Conservation (phyloP, 2,797 vertebrate species). For the Dendrocincla tyrannina region DNA sequence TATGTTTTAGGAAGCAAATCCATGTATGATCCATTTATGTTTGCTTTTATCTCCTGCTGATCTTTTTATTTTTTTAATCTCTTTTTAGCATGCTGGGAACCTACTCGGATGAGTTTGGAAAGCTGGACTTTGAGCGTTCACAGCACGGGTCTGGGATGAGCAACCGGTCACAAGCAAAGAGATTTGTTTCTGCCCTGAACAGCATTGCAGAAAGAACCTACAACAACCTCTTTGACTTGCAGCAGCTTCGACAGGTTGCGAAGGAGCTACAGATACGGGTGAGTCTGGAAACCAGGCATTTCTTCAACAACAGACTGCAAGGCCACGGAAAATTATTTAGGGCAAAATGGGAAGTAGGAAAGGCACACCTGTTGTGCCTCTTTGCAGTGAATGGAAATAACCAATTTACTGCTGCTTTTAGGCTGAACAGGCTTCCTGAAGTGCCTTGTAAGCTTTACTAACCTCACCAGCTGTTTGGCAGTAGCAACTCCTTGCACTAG, state of each 20-base stretch:
- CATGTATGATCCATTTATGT: not conserved
- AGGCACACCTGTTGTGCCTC: not conserved
- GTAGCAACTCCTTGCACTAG: not conserved
- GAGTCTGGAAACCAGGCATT: not conserved
- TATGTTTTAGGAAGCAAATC: not conserved
- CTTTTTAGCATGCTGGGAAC: conserved; percentile 89
- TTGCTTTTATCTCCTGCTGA: not conserved
- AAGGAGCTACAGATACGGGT: conserved; percentile 87
- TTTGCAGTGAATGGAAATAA: not conserved
- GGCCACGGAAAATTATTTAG: not conserved
- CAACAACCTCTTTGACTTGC: conserved; percentile 88
- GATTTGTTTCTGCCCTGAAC: conserved; percentile 88
- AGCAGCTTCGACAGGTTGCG: conserved; percentile 85
- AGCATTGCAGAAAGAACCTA: conserved; percentile 86
- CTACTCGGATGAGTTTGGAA: conserved; percentile 93
- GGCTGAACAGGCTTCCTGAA: not conserved
- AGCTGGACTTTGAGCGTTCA: conserved; percentile 93
- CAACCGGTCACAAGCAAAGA: conserved; percentile 88
- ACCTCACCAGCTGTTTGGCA: not conserved
- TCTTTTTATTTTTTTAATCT: not conserved
- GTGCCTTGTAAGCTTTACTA: not conserved
- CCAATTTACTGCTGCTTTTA: not conserved
- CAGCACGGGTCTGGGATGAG: conserved; percentile 97
- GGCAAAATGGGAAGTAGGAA: not conserved
- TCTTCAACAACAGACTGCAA: not conserved